Conservation (phyloP, 2,113 vertebrate genomes). For the Periophthalmus modestus region DNA sequence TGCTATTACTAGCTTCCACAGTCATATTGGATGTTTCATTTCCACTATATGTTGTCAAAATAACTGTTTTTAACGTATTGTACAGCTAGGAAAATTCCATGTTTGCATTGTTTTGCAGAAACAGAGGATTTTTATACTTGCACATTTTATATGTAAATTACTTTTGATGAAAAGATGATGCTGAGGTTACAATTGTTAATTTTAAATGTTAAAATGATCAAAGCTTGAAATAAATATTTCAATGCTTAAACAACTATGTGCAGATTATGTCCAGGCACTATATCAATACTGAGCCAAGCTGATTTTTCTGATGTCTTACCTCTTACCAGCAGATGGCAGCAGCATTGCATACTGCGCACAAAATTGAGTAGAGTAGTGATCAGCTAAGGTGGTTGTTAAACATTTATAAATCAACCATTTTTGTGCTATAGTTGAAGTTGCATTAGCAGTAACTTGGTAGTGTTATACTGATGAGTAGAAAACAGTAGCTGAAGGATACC, state of each 20-base stretch:
- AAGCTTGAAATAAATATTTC: conserved; percentile 68
- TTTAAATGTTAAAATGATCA: conserved; percentile 42
- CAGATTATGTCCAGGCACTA: neutral
- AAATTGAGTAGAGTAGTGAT: neutral
- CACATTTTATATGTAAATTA: conserved; percentile 48
- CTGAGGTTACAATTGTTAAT: conserved; percentile 4
- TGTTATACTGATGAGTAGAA: neutral
- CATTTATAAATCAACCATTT: neutral
- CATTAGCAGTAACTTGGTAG: neutral
- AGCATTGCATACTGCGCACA: conserved; percentile 18
- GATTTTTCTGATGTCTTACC: neutral
- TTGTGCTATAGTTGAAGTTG: neutral
- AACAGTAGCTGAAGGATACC: neutral
- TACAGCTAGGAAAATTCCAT: conserved; percentile 38
- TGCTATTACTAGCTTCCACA: conserved; percentile 3
- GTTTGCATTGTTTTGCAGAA: conserved; percentile 47
- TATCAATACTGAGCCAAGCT: neutral
- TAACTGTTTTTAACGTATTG: conserved; percentile 39
- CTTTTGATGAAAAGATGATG: conserved; percentile 18
- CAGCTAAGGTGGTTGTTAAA: neutral
- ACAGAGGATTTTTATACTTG: conserved; percentile 53
- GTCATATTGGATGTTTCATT: conserved; percentile 10
- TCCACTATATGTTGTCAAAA: conserved; percentile 34
- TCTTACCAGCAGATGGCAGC: conserved; percentile 60
- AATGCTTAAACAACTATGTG: conserved; percentile 20